These are phyloP conservation scores for Ommatoiulus sabulosus DNA, from an alignment of 2,888 invertebrate species.

Conservation along the genomic window DNA sequence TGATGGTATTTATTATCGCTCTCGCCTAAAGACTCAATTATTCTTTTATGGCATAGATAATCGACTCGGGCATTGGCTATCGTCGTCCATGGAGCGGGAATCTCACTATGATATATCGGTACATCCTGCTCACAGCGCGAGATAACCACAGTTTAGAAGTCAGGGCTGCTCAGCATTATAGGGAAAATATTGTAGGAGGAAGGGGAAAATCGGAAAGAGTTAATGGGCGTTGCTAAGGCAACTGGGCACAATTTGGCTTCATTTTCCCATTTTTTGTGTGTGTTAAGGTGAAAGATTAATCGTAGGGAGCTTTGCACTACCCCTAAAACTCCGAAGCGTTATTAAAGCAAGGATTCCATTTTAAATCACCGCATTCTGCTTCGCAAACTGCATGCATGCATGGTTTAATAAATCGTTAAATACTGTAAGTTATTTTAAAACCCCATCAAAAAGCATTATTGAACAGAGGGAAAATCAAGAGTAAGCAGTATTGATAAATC, in stretches of 20 bases:
- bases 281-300: neutral
- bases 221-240: neutral
- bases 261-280: neutral
- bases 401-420: neutral
- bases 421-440: neutral
- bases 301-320: neutral
- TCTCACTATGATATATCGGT: too few species aligned
- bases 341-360: neutral
- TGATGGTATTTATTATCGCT: neutral
- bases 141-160: neutral
- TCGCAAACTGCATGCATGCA: neutral
- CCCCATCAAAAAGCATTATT: neutral
- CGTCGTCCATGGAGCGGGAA: neutral
- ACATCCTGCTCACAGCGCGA: too few species aligned
- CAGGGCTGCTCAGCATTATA: neutral
- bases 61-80: neutral
- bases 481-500: too few species aligned
- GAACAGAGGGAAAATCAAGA: too few species aligned
- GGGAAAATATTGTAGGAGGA: neutral
- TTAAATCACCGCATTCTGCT: neutral
- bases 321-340: neutral
- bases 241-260: neutral
- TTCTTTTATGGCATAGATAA: neutral
- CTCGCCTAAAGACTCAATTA: neutral
- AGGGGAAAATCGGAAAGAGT: neutral